Base-by-base conservation (phyloP, 2,888 invertebrate genomes). In the Tortricodes alternella region DNA sequence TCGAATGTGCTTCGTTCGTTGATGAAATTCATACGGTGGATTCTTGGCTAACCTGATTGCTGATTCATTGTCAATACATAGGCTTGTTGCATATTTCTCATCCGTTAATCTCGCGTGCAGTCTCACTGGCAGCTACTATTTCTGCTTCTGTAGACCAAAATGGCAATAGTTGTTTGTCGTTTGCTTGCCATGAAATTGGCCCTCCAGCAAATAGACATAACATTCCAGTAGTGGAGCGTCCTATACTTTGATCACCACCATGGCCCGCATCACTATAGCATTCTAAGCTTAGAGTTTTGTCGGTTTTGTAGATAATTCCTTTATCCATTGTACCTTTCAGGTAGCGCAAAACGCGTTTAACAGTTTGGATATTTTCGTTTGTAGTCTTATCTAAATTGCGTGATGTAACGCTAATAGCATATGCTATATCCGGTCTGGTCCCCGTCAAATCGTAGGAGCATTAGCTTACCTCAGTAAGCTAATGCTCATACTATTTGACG, bases 101-200 rank as follows among this genome's bases (percentile, higher is more conserved):
- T 13, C 13, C 1, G 34, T 34, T 18, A 1, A 53, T 11, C 29
- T 60, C 52, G 9, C 44, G 43, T 8, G 38, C 24, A n/a, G 39
- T 15, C 46, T 60, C 60, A n/a, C 52, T 60, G 3, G 57, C 60
- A n/a, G 56, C 48, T 16, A 60, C 34, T n/a, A 60, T 39, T n/a
- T 60, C 60, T 1, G 49, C 60, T 44, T 60, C 56, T 4, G 44
- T 52, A 1, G 48, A 29, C n/a, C 1, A 49, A 60, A 8, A 58
- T 53, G 1, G 53, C 23, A 11, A 57, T 49, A 9, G 39, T 43
- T 4, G 37, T 6, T 16, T 60, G 56, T 15, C 38, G 23, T 9
- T 46, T 21, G 27, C 60, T 23, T 11, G 24, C 60, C 60, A 60
- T 5, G 48, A 13, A 5, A 60, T 37, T 8, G 53, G 48, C 11